Conservation (phyloP, 2,113 vertebrate species). For the Gadus chalcogrammus region DNA sequence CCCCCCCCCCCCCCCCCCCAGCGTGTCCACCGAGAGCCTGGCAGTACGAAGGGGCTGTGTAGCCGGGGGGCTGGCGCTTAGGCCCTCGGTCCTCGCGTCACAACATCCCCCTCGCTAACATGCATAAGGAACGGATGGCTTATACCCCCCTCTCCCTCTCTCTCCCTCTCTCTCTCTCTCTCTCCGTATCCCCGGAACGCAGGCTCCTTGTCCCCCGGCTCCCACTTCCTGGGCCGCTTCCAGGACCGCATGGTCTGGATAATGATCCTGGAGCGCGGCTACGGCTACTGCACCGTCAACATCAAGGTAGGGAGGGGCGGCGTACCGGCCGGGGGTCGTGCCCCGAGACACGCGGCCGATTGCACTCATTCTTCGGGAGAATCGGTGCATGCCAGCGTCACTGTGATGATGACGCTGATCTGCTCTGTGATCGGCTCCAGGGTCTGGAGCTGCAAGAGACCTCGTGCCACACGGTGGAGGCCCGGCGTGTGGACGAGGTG, state of each 20-base stretch:
- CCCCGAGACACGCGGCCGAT: too few species aligned
- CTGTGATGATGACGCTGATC: background rate
- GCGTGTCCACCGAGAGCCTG: constrained; percentile 34
- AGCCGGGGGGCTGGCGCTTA: constrained; percentile 1
- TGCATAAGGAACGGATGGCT: constrained; percentile 17
- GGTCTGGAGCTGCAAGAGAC: constrained; percentile 97
- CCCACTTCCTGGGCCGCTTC: constrained; percentile 93
- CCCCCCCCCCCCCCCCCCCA: background rate
- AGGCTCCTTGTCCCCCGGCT: constrained; percentile 89
- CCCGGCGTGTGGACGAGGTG: constrained; percentile 90
- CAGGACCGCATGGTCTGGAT: constrained; percentile 95
- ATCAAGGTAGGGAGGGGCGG: constrained; percentile 81
- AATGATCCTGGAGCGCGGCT: constrained; percentile 89
- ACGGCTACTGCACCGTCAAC: constrained; percentile 91
- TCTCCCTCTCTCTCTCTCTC: background rate
- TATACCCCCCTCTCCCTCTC: constrained; percentile 11
- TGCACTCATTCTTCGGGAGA: too few species aligned
- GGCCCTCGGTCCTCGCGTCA: constrained; percentile 19
- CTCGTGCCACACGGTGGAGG: constrained; percentile 95
- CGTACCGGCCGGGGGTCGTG: too few species aligned
- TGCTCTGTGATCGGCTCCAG: constrained; percentile 60
- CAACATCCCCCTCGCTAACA: constrained; percentile 14
- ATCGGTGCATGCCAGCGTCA: too few species aligned
- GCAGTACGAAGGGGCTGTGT: constrained; percentile 41
- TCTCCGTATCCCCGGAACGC: constrained; percentile 25